Evolutionary conservation across 2,113 vertebrate species (phyloP), one percentile per base, ranked within the genome.

Genomic region (Bos javanicus): DNA sequence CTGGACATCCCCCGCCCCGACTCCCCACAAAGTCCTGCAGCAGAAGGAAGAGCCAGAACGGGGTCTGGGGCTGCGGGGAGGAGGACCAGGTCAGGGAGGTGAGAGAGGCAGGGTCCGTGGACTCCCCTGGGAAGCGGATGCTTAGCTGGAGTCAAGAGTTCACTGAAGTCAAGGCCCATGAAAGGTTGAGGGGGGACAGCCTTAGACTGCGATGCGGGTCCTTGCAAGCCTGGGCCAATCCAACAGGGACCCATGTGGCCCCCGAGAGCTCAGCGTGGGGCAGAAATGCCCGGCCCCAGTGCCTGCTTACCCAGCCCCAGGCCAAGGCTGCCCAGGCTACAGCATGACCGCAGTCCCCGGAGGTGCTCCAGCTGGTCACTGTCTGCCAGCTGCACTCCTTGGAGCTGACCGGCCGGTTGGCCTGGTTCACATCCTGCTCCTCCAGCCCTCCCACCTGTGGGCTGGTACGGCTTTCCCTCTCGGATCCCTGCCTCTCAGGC

Each of bases 261-360:
- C 25, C 12, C 0, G 10, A 92, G 48, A 84, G 84, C 64, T 12
- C 60, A 30, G 52, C 5, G 0, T 11, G 33, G n/a, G n/a, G 36
- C 54, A 86, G 71, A 71, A 43, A 36, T 2, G n/a, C 57, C 59
- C 1, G 2, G 36, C 33, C 80, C 19, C 26, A 6, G 15, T 3
- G 28, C 67, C 8, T 1, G 2, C 19, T 8, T 26, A 33, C 71
- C 78, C 48, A 39, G 76, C 50, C 9, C 7, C 19, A 30, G 48
- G 57, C 64, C 0, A 3, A 26, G 54, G 10, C 86, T 54, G 25
- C 60, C 23, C 1, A 5, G 13, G 64, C 64, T 39, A 12, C 8
- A 28, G n/a, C 4, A 5, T 26, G 6, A 6, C 7, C 3, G 4
- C 15, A 2, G 36, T 33, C 33, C 17, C 83, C 2, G 2, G 67